These are phyloP conservation scores for Hydrolagus affinis DNA, from an alignment of 2,113 vertebrate species.

Conservation along the genomic window DNA sequence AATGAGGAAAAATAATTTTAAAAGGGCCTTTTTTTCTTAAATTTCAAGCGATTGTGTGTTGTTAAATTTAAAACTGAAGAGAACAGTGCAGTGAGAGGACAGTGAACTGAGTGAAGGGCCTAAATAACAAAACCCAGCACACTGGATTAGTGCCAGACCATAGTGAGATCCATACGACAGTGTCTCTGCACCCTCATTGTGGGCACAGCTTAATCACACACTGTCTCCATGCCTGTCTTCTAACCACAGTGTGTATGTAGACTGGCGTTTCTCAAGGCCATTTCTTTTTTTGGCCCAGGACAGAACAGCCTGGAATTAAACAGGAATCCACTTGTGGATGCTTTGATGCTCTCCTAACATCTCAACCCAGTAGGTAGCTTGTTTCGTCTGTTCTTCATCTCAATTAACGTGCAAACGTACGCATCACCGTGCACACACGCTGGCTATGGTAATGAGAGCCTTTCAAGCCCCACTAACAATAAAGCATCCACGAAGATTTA, in stretches of 20 bases:
- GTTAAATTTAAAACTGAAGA: not conserved
- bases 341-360: not conserved
- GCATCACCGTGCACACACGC: not conserved
- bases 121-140: not conserved
- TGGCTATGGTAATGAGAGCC: not conserved
- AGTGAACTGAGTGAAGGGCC: not conserved
- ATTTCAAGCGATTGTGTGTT: not conserved
- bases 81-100: not conserved
- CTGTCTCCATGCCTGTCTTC: not conserved
- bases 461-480: not conserved
- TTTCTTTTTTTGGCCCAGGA: not conserved
- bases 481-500: not conserved
- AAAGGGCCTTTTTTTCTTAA: not conserved
- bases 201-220: not conserved
- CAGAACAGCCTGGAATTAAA: not conserved
- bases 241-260: not conserved
- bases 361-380: not conserved
- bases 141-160: not conserved
- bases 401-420: not conserved
- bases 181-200: not conserved
- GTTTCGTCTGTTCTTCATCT: not conserved
- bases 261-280: not conserved
- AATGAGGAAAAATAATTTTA: not conserved
- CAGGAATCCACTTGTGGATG: not conserved
- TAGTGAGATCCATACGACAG: conserved; percentile 2